Conservation (phyloP, 2,113 vertebrate genomes). For the Ptilorrhoa leucosticta region DNA sequence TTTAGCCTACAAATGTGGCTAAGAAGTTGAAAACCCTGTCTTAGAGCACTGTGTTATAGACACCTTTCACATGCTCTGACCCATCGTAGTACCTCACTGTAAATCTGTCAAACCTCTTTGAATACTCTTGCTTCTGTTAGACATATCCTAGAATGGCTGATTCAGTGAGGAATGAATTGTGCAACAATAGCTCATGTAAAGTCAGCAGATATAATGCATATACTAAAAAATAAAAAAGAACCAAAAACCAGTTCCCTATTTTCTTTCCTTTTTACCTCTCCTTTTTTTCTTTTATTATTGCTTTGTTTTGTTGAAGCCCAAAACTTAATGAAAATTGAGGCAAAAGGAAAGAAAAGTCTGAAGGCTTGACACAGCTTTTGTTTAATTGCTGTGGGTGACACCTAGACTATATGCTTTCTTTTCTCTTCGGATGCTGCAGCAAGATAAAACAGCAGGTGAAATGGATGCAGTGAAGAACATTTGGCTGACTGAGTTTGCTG, state of each 20-base stretch:
- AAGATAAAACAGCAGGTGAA: neutral
- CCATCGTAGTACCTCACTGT: neutral
- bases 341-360: neutral
- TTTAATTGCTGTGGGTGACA: neutral
- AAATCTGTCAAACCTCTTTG: neutral
- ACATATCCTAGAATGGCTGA: neutral
- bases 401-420: neutral
- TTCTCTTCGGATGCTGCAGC: neutral
- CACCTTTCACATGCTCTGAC: neutral
- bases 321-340: neutral
- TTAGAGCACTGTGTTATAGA: neutral
- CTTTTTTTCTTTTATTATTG: neutral
- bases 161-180: neutral
- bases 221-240: neutral
- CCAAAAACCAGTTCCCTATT: accelerated
- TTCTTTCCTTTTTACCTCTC: neutral
- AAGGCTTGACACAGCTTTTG: neutral
- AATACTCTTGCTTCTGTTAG: neutral
- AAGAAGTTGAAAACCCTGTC: neutral
- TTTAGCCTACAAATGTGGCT: neutral
- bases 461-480: neutral
- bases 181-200: neutral
- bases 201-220: neutral
- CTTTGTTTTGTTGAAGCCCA: neutral
- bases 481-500: neutral